Conservation (phyloP, 2,113 vertebrate species). For the Gulo gulo region DNA sequence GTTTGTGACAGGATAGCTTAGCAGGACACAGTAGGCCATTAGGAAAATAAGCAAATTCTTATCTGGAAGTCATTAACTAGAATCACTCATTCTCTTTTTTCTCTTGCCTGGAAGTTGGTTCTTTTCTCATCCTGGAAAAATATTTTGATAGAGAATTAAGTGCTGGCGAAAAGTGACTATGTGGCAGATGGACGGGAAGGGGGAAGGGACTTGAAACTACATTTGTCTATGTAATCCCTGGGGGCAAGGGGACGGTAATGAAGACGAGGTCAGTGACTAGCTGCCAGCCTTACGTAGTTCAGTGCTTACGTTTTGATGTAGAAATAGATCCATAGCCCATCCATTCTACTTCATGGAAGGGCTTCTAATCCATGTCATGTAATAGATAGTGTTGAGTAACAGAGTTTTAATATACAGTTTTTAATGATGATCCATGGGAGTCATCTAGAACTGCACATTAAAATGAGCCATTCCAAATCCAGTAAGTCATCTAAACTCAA, state of each 20-base stretch:
- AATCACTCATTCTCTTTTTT: constrained; percentile 58
- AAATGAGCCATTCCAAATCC: not conserved
- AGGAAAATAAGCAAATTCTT: constrained; percentile 69
- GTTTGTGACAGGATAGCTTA: constrained; percentile 11
- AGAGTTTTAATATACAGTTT: not conserved
- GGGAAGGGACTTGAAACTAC: not conserved
- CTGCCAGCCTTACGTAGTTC: not conserved
- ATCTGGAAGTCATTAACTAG: constrained; percentile 70
- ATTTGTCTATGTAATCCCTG: not conserved
- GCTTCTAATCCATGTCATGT: not conserved
- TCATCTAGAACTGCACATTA: not conserved
- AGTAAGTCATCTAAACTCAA: not conserved
- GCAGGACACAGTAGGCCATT: constrained; percentile 37
- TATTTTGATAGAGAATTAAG: constrained; percentile 65
- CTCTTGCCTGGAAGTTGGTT: constrained; percentile 46
- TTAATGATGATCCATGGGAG: not conserved
- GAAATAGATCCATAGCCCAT: not conserved
- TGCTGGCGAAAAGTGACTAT: constrained; percentile 59
- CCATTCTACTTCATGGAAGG: not conserved
- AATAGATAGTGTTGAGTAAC: not conserved
- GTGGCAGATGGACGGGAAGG: not conserved
- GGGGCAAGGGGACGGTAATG: not conserved
- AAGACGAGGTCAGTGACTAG: not conserved
- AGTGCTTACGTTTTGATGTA: not conserved
- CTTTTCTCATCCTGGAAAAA: constrained; percentile 64